Evolutionary conservation across 2,797 vertebrate genomes (phyloP), one percentile per base, ranked within the genome.

Genomic region (Coracias cyanogaster): DNA sequence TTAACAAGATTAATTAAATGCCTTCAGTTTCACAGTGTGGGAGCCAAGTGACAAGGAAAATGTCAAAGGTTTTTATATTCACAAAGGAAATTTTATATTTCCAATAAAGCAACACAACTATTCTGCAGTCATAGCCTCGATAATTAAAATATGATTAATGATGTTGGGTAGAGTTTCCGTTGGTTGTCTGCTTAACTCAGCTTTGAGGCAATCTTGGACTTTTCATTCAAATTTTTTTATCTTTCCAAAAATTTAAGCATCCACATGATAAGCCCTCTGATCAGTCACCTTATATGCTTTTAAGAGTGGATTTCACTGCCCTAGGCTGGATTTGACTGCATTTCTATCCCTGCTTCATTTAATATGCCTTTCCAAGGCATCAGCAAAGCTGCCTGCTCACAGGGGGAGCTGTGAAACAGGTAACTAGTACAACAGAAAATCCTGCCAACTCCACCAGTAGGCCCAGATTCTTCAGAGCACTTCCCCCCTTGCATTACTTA

Each of bases 1-100:
- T 52, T 77, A 90, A 73, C 48, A 87, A 52, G 79, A 94, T 73
- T 41, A 71, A 83, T 78, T 78, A 86, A 90, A 76, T n/a, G 19
- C 49, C 54, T 81, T 82, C 3, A 3, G 58, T 62, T 89, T 76
- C 62, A 77, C 5, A 64, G 15, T 3, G 10, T 10, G 39, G 46
- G n/a, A 78, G 43, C 14, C 62, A 73, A 90, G 46, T 24, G 19
- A 82, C 70, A 96, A 77, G 19, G 10, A 33, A 79, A 82, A 37
- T 4, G 9, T 48, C 70, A 62, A 51, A 65, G n/a, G 69, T 37
- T 28, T 33, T 79, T 81, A 65, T 26, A 86, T 9, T 61, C 52
- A 83, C 46, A 93, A 15, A 81, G 35, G 29, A 78, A 88, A 51
- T 22, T 57, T 55, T 24, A 9, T 78, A 81, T 65, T 84, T 86